Evolutionary conservation across 1,140 invertebrate genomes (phyloP).

Genomic region (Drosophila burlai): DNA sequence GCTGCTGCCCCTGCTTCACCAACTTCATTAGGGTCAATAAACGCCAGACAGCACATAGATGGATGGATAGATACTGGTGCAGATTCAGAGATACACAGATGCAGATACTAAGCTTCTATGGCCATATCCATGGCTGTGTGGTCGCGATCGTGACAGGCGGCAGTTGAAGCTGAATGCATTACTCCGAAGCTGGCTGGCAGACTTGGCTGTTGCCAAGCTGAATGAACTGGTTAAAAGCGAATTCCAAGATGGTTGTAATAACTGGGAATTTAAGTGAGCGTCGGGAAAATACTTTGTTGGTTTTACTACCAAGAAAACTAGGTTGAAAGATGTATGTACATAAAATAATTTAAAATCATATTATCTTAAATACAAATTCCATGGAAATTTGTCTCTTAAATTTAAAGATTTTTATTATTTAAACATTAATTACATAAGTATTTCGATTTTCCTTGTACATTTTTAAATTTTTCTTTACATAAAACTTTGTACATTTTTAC

Average conservation of each 20-base stretch:
- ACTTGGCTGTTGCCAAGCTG: slow-evolving; percentile 23
- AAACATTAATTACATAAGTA: background rate
- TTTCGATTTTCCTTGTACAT: no score
- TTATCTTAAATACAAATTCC: no score
- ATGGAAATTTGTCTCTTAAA: background rate
- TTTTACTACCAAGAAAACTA: background rate
- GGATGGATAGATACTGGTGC: slow-evolving; percentile 5
- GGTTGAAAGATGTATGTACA: background rate
- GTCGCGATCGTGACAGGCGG: slow-evolving; percentile 35
- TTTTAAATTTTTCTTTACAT: no score
- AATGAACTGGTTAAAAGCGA: slow-evolving; percentile 15
- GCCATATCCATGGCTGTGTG: slow-evolving; percentile 26
- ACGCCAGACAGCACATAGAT: slow-evolving; percentile 49
- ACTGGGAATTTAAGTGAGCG: slow-evolving; percentile 12
- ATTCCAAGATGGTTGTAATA: slow-evolving; percentile 10
- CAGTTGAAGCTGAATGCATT: slow-evolving; percentile 4
- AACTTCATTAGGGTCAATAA: slow-evolving; percentile 81
- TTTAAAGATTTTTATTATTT: background rate
- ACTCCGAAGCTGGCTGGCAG: background rate
- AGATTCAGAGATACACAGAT: slow-evolving; percentile 24
- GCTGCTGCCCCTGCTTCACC: slow-evolving; percentile 11
- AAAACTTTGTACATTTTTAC: background rate
- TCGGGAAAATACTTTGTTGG: background rate
- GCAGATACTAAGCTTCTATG: slow-evolving; percentile 16
- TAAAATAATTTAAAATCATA: no score